Base-by-base conservation (phyloP, 2,888 invertebrate species). In the Callyntrura sp. region DNA sequence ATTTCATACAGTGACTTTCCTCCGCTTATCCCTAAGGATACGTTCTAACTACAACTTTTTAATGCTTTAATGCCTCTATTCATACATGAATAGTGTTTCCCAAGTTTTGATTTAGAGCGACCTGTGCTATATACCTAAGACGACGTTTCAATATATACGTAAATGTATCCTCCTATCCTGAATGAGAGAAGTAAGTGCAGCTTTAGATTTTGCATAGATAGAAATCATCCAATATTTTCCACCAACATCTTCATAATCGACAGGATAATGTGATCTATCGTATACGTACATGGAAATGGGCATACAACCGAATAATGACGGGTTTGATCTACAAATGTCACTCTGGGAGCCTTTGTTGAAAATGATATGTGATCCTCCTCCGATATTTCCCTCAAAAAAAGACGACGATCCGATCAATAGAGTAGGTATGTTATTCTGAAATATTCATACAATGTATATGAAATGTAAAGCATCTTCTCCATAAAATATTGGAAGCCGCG, bases 301-400 rank as follows among this genome's bases (percentile, higher is more conserved):
- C 35, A 62, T 62, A 65, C 57, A 83, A 48, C 45, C 73, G 14
- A 43, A 35, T 60, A 65, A 83, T 82, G 88, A 83, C 88, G 62
- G 57, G 82, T 25, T 65, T 88, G 88, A 83, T 88, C 88, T 62
- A 88, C 88, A 83, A 88, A 88, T 88, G 83, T 88, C 88, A 88
- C 48, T 83, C 60, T 73, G 70, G 28, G 51, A 78, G 43, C 25
- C 57, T 76, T 76, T 86, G 43, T 45, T 8, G 25, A 81, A 12
- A 23, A 81, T 70, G 87, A 87, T 87, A 55, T 79, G 81, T 81
- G 43, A 76, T 76, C 76, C 28, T 70, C 51, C 14, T 25, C 14
- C 14, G 28, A 76, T 76, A 51, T 55, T 76, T 76, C 25, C 14
- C 23, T 35, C 14, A 8, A 35, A 68, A 68, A 68, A 68, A 60